phyloP scores from a whole-genome alignment of 2,797 vertebrate genomes.

The Gallinago nigripennis region DNA sequence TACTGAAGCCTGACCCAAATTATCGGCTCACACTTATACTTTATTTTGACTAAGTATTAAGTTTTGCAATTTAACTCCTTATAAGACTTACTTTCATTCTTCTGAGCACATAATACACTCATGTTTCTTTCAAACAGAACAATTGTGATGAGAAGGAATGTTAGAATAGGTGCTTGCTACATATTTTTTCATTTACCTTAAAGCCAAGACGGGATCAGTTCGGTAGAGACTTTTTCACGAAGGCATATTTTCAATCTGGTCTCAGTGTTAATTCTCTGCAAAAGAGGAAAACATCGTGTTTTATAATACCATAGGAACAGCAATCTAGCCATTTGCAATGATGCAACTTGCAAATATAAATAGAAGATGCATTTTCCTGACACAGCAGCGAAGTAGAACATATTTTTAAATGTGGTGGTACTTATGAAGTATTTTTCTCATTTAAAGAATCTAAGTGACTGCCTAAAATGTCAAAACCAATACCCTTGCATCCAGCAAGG shows the following conservation, averaged over 20 bases:
- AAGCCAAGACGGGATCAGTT: background rate
- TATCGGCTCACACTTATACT: background rate
- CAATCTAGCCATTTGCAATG: background rate
- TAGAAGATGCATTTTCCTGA: background rate
- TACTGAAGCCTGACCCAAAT: background rate
- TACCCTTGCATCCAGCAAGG: background rate
- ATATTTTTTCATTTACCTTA: background rate
- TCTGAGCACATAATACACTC: background rate
- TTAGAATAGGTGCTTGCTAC: background rate
- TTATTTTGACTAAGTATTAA: background rate
- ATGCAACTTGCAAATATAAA: background rate
- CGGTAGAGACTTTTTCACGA: background rate
- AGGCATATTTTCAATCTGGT: constrained; percentile 5
- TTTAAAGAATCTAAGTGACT: background rate
- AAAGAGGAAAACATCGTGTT: constrained; percentile 30
- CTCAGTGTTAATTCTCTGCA: background rate
- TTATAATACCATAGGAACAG: background rate
- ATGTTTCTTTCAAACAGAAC: background rate
- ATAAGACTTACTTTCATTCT: background rate
- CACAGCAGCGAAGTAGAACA: background rate
- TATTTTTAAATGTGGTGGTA: background rate
- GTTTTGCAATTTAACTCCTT: background rate
- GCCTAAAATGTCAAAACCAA: background rate
- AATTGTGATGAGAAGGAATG: background rate
- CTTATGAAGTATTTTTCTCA: background rate